Base-by-base conservation (phyloP, 37 sponge, comb jelly and placozoan species). In the Cladorhizidae sp. region DNA sequence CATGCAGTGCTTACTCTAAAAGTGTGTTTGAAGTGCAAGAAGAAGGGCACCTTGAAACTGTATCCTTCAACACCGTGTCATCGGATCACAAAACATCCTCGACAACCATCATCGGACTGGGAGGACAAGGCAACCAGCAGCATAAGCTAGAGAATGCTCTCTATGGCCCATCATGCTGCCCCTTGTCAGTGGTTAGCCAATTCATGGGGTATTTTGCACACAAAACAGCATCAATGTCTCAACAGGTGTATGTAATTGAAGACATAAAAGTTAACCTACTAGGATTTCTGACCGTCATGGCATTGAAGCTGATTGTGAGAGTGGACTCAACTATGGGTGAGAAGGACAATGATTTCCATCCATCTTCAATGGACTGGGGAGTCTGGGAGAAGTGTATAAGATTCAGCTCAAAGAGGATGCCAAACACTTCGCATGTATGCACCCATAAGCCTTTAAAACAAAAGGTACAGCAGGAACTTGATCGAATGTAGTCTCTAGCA, bases 331-430 rank as follows among this genome's bases (percentile, higher is more conserved):
- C 29, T 11, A n/a, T n/a, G 9, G 28, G 21, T 25, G 21, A 26
- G n/a, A 64, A 64, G 55, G 55, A 64, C 64, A 64, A 64, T 25
- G 21, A 25, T 64, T 26, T 69, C 83, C 85, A 55, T 32, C 33
- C 7, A n/a, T 87, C 21, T 81, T 87, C 42, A 22, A 63, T 32
- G 87, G 76, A 6, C 70, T 87, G 18, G 81, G 87, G 9, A 87
- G 43, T 2, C 43, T 80, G 40, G 51, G 41, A 33, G 76, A 75
- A 57, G 64, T 23, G 21, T 86, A 80, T 58, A 56, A 86, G 23
- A 86, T 80, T 41, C 40, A 80, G 25, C 69, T 86, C 31, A 33
- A 64, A 22, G 12, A 49, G 15, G 75, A 74, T 56, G 87, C 80
- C 21, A 49, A 69, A 55, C 81, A 75, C 17, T 67, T 62, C 41